A percentile compares a stretch with the other conserved stretches of the same genome.
phyloP scores from a whole-genome alignment of 2,888 invertebrate species.

The Erannis defoliaria region DNA sequence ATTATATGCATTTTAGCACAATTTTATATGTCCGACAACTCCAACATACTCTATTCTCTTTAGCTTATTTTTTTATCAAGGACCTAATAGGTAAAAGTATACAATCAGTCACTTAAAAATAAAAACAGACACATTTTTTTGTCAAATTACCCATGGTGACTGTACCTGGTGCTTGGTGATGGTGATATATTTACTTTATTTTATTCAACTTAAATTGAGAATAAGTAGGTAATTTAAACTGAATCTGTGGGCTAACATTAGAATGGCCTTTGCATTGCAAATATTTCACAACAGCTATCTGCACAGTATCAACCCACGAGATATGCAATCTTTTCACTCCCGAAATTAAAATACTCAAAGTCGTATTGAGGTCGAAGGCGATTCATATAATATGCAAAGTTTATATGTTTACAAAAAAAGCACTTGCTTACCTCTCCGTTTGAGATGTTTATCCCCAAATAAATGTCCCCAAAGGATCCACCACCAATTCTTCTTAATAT shows the following conservation, averaged over 20 bases:
- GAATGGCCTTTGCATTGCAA: slow-evolving; percentile 47
- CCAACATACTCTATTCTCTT: too few species aligned
- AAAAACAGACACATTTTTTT: too few species aligned
- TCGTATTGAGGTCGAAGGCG: background rate
- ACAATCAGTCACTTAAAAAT: too few species aligned
- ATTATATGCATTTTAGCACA: too few species aligned
- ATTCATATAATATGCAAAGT: slow-evolving; percentile 5
- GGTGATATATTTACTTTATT: too few species aligned
- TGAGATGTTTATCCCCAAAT: slow-evolving; percentile 95
- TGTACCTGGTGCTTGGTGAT: too few species aligned
- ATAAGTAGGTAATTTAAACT: slow-evolving; percentile 38
- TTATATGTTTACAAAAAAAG: slow-evolving; percentile 28
- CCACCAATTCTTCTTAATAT: slow-evolving; percentile 97
- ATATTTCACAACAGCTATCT: slow-evolving; percentile 36
- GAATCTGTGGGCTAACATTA: slow-evolving; percentile 49
- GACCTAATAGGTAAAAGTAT: too few species aligned
- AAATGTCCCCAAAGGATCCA: slow-evolving; percentile 99
- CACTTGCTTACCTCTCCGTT: slow-evolving; percentile 91
- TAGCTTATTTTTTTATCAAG: too few species aligned
- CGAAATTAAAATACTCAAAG: background rate
- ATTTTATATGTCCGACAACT: too few species aligned
- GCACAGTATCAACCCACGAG: slow-evolving; percentile 30
- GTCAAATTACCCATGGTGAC: too few species aligned
- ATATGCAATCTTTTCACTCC: slow-evolving; percentile 31
- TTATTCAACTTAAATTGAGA: slow-evolving; percentile 10